Evolutionary conservation across 2,113 vertebrate genomes (phyloP), one percentile per base, ranked within the genome.

Genomic region (Peucedramus taeniatus): DNA sequence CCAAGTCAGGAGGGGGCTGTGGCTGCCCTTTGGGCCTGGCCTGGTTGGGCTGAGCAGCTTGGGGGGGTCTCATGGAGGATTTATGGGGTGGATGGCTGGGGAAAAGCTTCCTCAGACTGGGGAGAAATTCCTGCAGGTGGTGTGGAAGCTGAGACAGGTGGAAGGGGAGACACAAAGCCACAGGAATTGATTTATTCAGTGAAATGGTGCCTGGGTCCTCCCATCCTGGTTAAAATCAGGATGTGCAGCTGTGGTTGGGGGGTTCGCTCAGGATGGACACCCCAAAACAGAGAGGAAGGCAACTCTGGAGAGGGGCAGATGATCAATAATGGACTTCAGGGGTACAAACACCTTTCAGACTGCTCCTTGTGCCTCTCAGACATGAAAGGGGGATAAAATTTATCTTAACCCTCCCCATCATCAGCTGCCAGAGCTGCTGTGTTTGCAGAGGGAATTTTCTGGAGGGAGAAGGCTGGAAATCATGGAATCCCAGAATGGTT

Each of bases 81-180:
- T 63, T 20, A 2, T 2, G 44, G 50, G 42, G 24, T 10, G 53
- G 7, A 2, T 23, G 39, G 21, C 35, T 17, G n/a, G 30, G 42
- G 75, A 40, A 31, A 56, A 60, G 2, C 57, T 39, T 27, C 27
- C 5, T 22, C 9, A 66, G 40, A 31, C 4, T 2, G n/a, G 40
- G 61, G 4, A 15, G 8, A 9, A 65, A 20, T 53, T 47, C 33
- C 44, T 64, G 69, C 37, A 26, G 61, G 12, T 4, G 57, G 4
- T 26, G 51, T 6, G 23, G n/a, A 2, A 4, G 51, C 7, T 8
- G 8, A 11, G 13, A 3, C 0, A 1, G 37, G 49, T 20, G 20
- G 11, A 33, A 37, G 54, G 5, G 4, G 8, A 26, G 49, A 24
- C 8, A 19, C 31, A 17, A 17, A 33, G 7, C 6, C 42, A 26